Evolutionary conservation across 2,113 vertebrate genomes (phyloP).

Genomic region (Ursus arctos): DNA sequence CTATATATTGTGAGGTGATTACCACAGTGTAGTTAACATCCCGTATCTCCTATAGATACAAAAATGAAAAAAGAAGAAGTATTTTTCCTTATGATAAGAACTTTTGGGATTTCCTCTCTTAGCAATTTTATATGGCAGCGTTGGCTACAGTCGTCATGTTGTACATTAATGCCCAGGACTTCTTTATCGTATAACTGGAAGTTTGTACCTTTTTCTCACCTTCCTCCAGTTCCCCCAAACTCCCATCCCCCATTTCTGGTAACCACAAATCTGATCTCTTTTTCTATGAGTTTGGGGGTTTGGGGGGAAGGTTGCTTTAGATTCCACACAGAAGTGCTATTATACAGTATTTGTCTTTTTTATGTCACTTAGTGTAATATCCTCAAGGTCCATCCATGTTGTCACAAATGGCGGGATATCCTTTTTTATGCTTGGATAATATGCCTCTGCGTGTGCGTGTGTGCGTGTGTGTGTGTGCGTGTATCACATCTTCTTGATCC

Average conservation of each 20-base stretch:
- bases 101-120: not conserved
- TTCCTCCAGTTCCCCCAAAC: not conserved
- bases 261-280: not conserved
- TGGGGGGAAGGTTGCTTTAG: not conserved
- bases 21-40: not conserved
- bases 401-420: not conserved
- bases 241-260: not conserved
- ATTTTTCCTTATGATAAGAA: not conserved
- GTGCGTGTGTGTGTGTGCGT: not conserved
- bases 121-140: not conserved
- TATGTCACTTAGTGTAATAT: not conserved
- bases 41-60: not conserved
- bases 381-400: not conserved
- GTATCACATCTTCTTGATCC: not conserved
- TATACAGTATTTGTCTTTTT: not conserved
- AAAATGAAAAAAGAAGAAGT: not conserved
- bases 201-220: not conserved
- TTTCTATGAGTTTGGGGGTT: not conserved
- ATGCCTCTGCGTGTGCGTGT: not conserved
- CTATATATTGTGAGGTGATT: not conserved
- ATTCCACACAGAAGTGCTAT: not conserved
- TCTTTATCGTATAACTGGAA: not conserved
- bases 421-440: not conserved
- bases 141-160: not conserved
- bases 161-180: not conserved